Conservation (phyloP, 1,140 invertebrate species). For the Magallana gigas region DNA sequence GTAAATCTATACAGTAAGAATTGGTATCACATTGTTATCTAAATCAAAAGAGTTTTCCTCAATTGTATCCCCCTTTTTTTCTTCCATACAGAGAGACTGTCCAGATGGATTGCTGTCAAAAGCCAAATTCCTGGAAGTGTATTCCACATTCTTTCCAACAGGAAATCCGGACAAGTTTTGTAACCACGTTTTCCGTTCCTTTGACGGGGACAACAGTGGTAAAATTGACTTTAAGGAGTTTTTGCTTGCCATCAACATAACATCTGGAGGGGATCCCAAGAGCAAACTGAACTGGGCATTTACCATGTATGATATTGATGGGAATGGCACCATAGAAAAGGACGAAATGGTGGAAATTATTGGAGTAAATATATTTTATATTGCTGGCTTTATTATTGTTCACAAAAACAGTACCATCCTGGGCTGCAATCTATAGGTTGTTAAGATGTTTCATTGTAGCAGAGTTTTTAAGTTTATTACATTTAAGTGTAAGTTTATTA, state of each 20-base stretch:
- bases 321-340: slow-evolving; percentile 98
- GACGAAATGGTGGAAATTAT: slow-evolving; percentile 87
- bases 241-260: slow-evolving; percentile 94
- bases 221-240: slow-evolving; percentile 80
- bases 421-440: no score
- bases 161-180: slow-evolving; percentile 99
- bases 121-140: slow-evolving; percentile 99
- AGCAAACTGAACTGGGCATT: slow-evolving; percentile 99
- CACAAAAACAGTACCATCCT: no score
- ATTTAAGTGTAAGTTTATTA: no score
- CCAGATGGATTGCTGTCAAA: slow-evolving; percentile 98
- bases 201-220: slow-evolving; percentile 98
- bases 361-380: slow-evolving; percentile 77
- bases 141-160: slow-evolving; percentile 95
- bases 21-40: no score
- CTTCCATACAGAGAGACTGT: slow-evolving; percentile 96
- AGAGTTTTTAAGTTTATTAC: no score
- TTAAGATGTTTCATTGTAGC: no score
- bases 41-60: no score
- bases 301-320: slow-evolving; percentile 98
- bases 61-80: no score
- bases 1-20: no score
- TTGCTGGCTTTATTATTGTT: no score
- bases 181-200: slow-evolving; percentile 99
- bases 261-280: slow-evolving; percentile 94